Evolutionary conservation across 2,113 vertebrate genomes (phyloP).

Genomic region (Ictalurus furcatus): DNA sequence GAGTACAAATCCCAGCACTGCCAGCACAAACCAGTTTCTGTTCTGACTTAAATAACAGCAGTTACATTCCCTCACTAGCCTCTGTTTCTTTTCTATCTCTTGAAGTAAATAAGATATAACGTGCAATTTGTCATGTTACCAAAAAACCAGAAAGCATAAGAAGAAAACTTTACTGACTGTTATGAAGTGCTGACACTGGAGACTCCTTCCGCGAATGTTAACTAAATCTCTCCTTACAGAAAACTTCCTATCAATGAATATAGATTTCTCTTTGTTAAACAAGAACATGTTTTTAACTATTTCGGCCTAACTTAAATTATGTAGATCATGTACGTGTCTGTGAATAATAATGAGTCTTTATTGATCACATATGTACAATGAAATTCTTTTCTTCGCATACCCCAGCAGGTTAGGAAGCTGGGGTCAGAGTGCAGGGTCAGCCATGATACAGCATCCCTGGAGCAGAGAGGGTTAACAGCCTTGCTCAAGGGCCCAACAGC

Average conservation of each 20-base stretch:
- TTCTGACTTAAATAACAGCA: neutral
- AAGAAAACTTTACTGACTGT: neutral
- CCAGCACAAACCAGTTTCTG: neutral
- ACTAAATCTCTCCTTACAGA: neutral
- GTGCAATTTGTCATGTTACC: neutral
- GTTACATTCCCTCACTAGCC: neutral
- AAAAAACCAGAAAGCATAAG: neutral
- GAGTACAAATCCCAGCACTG: too few relatives aligned
- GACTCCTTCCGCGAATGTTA: neutral
- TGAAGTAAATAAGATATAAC: neutral
- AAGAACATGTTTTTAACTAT: neutral
- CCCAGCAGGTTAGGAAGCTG: too few relatives aligned
- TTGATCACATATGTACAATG: too few relatives aligned
- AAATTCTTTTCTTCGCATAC: too few relatives aligned
- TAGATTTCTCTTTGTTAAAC: neutral
- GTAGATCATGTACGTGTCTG: neutral
- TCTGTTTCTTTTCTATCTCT: neutral
- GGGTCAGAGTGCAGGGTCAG: too few relatives aligned
- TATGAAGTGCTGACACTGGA: neutral
- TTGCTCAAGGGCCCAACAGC: too few relatives aligned
- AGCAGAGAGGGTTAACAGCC: too few relatives aligned
- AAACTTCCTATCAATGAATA: neutral
- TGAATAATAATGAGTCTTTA: neutral
- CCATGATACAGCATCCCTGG: too few relatives aligned
- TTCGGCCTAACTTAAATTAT: neutral